Base-by-base conservation (phyloP, 1,140 invertebrate genomes). In the Bombyx mandarina region DNA sequence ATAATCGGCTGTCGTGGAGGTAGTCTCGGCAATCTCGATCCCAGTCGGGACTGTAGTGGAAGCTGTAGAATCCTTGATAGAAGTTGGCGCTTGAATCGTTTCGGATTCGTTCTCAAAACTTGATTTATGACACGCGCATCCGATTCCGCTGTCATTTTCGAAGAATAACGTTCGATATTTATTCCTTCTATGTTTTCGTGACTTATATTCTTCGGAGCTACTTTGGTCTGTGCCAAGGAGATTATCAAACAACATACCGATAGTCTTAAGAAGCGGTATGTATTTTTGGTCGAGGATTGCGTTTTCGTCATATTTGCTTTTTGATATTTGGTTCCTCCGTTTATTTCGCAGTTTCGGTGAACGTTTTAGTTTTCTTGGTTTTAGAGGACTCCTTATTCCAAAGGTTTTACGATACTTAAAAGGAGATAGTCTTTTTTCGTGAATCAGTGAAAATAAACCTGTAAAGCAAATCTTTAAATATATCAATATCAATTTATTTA, bases 221-320 rank as follows among this genome's bases (percentile, higher is more conserved):
- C 73, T 63, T 52, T 71, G 63, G 58, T 71, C 69, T 56, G 72
- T 52, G 45, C 60, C 51, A 60, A 87, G 71, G 57, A 87, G 69
- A 79, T 82, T 79, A 70, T 84, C 79, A 75, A 85, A 78, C 57
- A 87, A 61, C 60, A 82, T 52, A 58, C 79, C 69, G 64, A 87
- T 66, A 67, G 71, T 80, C 61, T 70, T 77, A 77, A 87, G 76
- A 52, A 87, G 61, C 26, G 83, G 82, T 43, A 82, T 74, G 49
- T 83, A 79, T 65, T 81, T 77, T 43, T 70, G 55, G 65, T 76
- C 74, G 60, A 76, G 60, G 54, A 65, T 60, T 43, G 71, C 77
- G 77, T 83, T 62, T 52, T 72, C 56, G 45, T 65, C 46, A 44
- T 73, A 67, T 65, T 77, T 72, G 57, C 75, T 64, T 65, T 84